Evolutionary conservation across 1,140 invertebrate species (phyloP).

Genomic region (Limonius californicus): DNA sequence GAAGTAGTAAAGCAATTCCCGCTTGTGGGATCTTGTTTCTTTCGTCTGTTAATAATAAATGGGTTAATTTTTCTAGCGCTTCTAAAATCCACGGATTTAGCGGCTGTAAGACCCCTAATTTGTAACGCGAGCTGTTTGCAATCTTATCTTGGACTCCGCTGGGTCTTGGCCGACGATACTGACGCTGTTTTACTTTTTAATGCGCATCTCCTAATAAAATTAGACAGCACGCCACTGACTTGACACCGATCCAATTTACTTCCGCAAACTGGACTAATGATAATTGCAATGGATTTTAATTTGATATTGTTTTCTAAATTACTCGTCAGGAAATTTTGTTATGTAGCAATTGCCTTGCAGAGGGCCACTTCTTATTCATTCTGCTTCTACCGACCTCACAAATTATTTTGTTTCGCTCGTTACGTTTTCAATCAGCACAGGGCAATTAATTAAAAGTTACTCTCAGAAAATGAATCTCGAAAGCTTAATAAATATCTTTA

Average conservation of each 20-base stretch:
- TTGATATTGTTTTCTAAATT: constrained; percentile 14
- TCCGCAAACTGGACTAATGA: constrained; percentile 27
- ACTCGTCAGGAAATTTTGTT: too few species aligned
- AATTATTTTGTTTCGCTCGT: too few species aligned
- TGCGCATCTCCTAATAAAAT: constrained; percentile 23
- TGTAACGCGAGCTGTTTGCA: constrained; percentile 39
- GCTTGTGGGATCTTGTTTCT: constrained; percentile 34
- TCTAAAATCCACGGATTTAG: constrained; percentile 37
- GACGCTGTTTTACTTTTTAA: constrained; percentile 30
- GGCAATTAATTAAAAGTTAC: background rate
- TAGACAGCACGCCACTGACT: constrained; percentile 24
- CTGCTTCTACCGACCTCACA: too few species aligned
- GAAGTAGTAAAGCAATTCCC: constrained; percentile 38
- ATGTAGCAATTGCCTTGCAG: too few species aligned
- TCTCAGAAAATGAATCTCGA: background rate
- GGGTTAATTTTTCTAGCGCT: constrained; percentile 42
- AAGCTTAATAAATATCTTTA: too few species aligned
- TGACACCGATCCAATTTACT: constrained; percentile 30
- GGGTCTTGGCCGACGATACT: constrained; percentile 22
- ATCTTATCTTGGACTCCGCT: constrained; percentile 34
- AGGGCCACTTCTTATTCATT: too few species aligned
- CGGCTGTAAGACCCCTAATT: constrained; percentile 36
- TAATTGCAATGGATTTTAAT: constrained; percentile 28
- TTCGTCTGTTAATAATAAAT: constrained; percentile 42
- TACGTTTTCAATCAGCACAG: background rate